Evolutionary conservation across 2,113 vertebrate species (phyloP).

Genomic region (Charadrius vociferus): DNA sequence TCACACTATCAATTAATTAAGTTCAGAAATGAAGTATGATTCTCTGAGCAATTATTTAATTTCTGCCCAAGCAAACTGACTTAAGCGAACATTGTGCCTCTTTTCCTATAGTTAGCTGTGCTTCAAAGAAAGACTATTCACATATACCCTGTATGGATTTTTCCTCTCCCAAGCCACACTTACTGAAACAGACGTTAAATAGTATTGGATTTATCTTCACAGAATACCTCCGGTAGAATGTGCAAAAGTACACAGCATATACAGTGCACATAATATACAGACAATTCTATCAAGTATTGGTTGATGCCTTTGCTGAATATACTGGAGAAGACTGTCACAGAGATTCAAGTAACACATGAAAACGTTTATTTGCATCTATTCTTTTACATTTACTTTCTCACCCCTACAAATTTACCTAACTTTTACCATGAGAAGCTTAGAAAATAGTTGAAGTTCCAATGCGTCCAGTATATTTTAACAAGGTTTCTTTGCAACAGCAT

Average conservation of each 20-base stretch:
- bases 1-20: neutral
- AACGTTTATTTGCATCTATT: neutral
- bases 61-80: neutral
- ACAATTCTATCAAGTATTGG: neutral
- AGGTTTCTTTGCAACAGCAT: neutral
- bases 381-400: neutral
- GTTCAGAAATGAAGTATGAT: neutral
- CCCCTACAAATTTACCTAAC: neutral
- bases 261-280: neutral
- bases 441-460: neutral
- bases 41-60: neutral
- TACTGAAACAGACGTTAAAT: neutral
- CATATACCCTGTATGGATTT: neutral
- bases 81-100: neutral
- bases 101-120: neutral
- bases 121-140: neutral
- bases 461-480: neutral
- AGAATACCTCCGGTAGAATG: neutral
- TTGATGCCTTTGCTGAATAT: neutral
- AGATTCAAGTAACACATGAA: neutral
- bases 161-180: neutral
- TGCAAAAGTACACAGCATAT: fast-evolving
- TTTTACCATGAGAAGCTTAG: neutral
- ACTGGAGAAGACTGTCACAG: neutral
- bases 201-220: neutral